Conservation (phyloP, 2,113 vertebrate species). For the Dipodomys ordii region DNA sequence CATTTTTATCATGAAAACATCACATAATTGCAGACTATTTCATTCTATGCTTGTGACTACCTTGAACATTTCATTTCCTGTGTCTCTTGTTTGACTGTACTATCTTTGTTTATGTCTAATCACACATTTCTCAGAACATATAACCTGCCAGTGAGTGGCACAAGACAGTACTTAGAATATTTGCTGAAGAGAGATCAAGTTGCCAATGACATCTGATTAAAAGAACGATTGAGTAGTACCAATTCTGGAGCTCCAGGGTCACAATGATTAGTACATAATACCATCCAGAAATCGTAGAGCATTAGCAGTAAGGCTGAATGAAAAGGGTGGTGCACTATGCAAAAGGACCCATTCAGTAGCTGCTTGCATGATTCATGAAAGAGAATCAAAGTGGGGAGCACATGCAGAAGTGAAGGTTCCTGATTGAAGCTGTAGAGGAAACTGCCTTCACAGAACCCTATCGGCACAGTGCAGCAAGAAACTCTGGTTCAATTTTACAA, state of each 20-base stretch:
- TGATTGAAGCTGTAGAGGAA: too few relatives aligned
- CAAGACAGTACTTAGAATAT: neutral
- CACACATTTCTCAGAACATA: neutral
- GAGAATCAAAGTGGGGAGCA: too few relatives aligned
- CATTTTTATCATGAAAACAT: too few relatives aligned
- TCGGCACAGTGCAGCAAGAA: too few relatives aligned
- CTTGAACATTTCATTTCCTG: neutral
- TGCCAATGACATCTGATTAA: neutral
- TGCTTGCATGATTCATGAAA: neutral
- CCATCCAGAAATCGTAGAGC: neutral
- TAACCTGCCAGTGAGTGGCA: neutral
- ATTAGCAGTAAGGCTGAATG: neutral
- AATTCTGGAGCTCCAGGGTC: too few relatives aligned
- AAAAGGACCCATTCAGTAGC: neutral
- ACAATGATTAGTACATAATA: too few relatives aligned
- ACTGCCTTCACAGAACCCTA: too few relatives aligned
- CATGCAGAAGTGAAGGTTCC: too few relatives aligned
- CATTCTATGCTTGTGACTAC: too few relatives aligned
- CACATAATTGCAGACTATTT: too few relatives aligned
- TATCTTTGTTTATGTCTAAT: neutral
- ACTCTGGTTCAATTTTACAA: too few relatives aligned
- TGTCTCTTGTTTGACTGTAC: neutral
- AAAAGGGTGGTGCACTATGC: neutral
- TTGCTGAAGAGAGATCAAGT: neutral
- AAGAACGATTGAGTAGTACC: neutral